Evolutionary conservation across 2,888 invertebrate genomes (phyloP).

Genomic region (Slavum lentiscoides): DNA sequence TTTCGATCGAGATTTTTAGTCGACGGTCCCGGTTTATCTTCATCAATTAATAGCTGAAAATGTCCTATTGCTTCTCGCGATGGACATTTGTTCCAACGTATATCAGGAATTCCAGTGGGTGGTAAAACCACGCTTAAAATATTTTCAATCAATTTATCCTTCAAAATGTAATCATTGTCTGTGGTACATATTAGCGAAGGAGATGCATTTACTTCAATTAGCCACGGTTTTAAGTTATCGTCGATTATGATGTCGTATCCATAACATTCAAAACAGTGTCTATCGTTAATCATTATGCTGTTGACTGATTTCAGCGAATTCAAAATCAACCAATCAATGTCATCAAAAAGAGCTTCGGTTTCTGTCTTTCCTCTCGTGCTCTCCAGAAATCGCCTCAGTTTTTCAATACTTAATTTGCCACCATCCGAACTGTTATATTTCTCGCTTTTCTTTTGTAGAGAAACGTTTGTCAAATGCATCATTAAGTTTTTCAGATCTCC

Average conservation of each 20-base stretch:
- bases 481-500: constrained; percentile 90
- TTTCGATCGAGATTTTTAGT: constrained; percentile 47
- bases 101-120: constrained; percentile 84
- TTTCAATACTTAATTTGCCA: constrained; percentile 91
- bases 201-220: constrained; percentile 94
- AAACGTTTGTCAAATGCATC: constrained; percentile 93
- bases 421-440: constrained; percentile 94
- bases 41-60: constrained; percentile 82
- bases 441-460: constrained; percentile 95
- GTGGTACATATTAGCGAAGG: constrained; percentile 94
- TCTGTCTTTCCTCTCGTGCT: constrained; percentile 81
- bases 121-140: too few species aligned
- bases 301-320: constrained; percentile 92
- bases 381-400: constrained; percentile 85
- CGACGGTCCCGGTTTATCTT: constrained; percentile 59
- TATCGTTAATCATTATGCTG: constrained; percentile 89
- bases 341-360: constrained; percentile 84
- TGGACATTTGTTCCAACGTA: constrained; percentile 84
- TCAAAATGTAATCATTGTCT: constrained; percentile 88
- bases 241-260: constrained; percentile 97
- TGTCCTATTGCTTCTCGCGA: constrained; percentile 75
- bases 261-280: constrained; percentile 91
- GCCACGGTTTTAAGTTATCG: constrained; percentile 89
- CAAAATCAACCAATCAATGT: constrained; percentile 86
- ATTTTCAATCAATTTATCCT: constrained; percentile 91